Evolutionary conservation across 2,888 invertebrate genomes (phyloP).

Genomic region (Cyclophora punctaria): DNA sequence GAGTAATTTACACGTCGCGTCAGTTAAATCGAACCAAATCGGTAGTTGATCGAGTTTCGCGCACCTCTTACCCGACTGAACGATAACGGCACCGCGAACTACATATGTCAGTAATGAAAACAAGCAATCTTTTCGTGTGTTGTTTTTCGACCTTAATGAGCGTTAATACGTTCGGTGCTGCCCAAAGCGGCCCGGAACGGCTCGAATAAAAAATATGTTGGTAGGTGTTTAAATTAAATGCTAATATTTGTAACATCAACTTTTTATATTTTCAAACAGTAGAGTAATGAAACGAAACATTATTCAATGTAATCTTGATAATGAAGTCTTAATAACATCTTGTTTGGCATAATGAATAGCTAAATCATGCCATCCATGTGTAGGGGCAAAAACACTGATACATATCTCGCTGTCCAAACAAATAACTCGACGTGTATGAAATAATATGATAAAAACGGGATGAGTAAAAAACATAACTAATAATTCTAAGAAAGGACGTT

Average conservation of each 20-base stretch:
- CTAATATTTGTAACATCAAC: too few relatives aligned
- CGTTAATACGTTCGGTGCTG: too few relatives aligned
- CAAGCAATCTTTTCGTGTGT: neutral
- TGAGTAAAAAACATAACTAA: too few relatives aligned
- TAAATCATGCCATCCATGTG: constrained; percentile 29
- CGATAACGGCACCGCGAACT: constrained; percentile 20
- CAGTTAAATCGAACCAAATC: constrained; percentile 34
- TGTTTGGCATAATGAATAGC: constrained; percentile 15
- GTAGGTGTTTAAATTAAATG: too few relatives aligned
- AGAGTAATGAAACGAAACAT: too few relatives aligned
- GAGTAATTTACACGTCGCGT: constrained; percentile 40
- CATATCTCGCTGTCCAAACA: constrained; percentile 45
- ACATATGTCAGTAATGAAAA: constrained; percentile 15
- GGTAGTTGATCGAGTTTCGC: constrained; percentile 28
- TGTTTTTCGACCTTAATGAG: too few relatives aligned
- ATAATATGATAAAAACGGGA: constrained; percentile 16
- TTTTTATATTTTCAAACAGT: too few relatives aligned
- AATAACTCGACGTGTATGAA: constrained; percentile 34
- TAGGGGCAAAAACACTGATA: constrained; percentile 36
- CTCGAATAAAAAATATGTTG: too few relatives aligned
- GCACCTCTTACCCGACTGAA: constrained; percentile 26
- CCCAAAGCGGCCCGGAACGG: too few relatives aligned
- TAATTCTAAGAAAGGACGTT: too few relatives aligned
- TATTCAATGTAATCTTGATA: constrained; percentile 27
- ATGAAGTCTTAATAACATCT: constrained; percentile 36